Evolutionary conservation across 2,797 vertebrate species (phyloP).

Genomic region (Lagocephalus sceleratus): DNA sequence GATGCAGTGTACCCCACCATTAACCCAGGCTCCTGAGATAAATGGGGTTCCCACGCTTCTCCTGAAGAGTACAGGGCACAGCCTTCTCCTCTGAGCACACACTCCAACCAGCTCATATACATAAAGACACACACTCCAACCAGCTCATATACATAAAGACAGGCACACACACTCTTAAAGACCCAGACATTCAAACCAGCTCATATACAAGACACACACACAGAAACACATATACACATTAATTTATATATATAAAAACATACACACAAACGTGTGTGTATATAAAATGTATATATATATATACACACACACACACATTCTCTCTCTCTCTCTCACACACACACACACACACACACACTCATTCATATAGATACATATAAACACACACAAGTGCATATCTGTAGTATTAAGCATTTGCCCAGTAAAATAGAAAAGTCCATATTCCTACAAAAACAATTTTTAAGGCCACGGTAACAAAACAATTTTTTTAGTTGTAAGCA

Average conservation of each 20-base stretch:
- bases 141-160: slow-evolving; percentile 52
- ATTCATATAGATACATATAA: slow-evolving; percentile 2
- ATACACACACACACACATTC: too few relatives aligned
- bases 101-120: slow-evolving; percentile 31
- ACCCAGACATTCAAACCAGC: too few relatives aligned
- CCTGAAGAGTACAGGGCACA: slow-evolving; percentile 72
- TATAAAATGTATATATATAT: too few relatives aligned
- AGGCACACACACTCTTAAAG: slow-evolving; percentile 35
- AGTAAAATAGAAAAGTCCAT: too few relatives aligned
- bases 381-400: slow-evolving; percentile 56
- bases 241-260: slow-evolving; percentile 1
- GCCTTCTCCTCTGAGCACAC: slow-evolving; percentile 65
- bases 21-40: slow-evolving; percentile 70
- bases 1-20: slow-evolving; percentile 76
- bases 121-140: slow-evolving; percentile 41
- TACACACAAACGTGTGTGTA: too few relatives aligned
- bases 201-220: slow-evolving; percentile 1
- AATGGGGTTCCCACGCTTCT: slow-evolving; percentile 82
- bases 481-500: background rate
- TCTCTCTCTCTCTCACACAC: too few relatives aligned
- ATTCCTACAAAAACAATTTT: too few relatives aligned
- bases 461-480: background rate
- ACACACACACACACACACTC: too few relatives aligned
- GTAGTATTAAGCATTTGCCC: slow-evolving; percentile 4
- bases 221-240: too few relatives aligned